A percentile compares a stretch with the other conserved stretches of the same genome.
phyloP scores from a whole-genome alignment of 64 coral and sea anemone genomes.

The Cladopsammia gracilis region DNA sequence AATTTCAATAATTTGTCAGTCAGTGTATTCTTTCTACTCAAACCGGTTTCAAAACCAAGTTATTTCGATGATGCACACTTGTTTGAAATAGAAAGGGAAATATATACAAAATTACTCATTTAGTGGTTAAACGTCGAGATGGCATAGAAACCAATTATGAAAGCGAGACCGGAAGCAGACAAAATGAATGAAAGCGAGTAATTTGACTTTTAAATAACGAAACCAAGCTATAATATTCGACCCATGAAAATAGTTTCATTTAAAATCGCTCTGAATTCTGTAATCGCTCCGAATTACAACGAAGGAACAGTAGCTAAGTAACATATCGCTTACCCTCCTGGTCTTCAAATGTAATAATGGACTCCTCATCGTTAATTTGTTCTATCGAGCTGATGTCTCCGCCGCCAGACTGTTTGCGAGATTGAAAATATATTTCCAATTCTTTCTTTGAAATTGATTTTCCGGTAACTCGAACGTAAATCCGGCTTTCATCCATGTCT shows the following conservation, averaged over 20 bases:
- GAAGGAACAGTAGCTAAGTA: background rate
- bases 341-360: conserved; percentile 7
- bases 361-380: background rate
- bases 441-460: background rate
- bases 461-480: conserved; percentile 16
- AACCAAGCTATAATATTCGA: too few species aligned
- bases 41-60: too few species aligned
- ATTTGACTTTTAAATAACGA: too few species aligned
- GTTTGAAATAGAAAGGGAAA: too few species aligned
- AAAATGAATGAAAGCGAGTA: too few species aligned
- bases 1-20: too few species aligned
- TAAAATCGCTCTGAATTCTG: too few species aligned
- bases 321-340: background rate
- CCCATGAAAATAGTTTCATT: too few species aligned
- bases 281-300: background rate
- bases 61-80: too few species aligned
- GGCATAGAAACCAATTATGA: background rate
- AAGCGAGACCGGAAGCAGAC: background rate
- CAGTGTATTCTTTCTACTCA: too few species aligned
- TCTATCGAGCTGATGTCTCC: conserved; percentile 2
- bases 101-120: too few species aligned
- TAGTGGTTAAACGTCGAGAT: too few species aligned
- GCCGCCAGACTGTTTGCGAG: conserved; percentile 11
- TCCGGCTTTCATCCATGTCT: background rate
- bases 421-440: conserved; percentile 37